Evolutionary conservation across 1,140 invertebrate species (phyloP), one percentile per base, ranked within the genome.

Genomic region (Bactericera cockerelli): DNA sequence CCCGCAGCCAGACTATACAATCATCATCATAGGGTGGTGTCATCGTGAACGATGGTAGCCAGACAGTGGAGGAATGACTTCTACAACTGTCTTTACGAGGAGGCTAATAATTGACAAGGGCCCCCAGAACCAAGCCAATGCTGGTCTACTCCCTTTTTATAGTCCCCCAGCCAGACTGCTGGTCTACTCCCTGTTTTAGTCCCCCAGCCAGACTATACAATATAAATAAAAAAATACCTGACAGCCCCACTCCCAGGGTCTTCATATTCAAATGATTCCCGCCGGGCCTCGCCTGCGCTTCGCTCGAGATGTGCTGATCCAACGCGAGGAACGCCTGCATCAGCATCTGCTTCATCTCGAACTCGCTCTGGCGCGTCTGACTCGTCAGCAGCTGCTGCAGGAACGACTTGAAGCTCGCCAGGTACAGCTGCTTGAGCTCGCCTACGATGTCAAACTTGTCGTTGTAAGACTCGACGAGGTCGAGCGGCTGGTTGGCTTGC

Each of bases 161-260:
- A n/a, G n/a, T n/a, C n/a, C n/a, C n/a, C n/a, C n/a, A n/a, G n/a
- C n/a, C n/a, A n/a, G n/a, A n/a, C n/a, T n/a, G n/a, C n/a, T n/a
- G n/a, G n/a, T n/a, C n/a, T n/a, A n/a, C n/a, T n/a, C n/a, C n/a
- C n/a, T n/a, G n/a, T n/a, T n/a, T n/a, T n/a, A n/a, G n/a, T n/a
- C n/a, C n/a, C n/a, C n/a, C n/a, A n/a, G n/a, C n/a, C n/a, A n/a
- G n/a, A n/a, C n/a, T n/a, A n/a, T n/a, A n/a, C n/a, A n/a, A n/a
- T n/a, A n/a, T n/a, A n/a, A n/a, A n/a, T n/a, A n/a, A n/a, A n/a
- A n/a, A n/a, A n/a, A n/a, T 31, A 31, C 77, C 82, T 21, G 89
- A 92, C 69, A 93, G 78, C 4, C 90, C 91, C 0, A 95, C 86
- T 1, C 85, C 81, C 57, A 96, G 72, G 26, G 84, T 87, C 65